Conservation (phyloP, 92 coral and sea anemone species). For the Phenganax marumi region DNA sequence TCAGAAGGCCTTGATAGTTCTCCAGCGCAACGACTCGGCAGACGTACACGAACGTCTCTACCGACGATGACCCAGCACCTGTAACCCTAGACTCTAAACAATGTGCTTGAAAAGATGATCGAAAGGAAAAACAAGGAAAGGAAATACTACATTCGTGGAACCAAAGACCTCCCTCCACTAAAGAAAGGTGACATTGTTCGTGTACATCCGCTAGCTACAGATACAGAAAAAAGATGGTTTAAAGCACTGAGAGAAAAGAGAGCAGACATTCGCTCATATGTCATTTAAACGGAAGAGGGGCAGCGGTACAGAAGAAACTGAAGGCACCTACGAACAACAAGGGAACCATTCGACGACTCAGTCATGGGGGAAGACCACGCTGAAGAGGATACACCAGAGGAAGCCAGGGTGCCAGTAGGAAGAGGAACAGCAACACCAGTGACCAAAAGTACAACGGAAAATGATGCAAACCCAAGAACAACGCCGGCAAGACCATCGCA, state of each 20-base stretch:
- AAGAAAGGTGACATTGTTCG: background rate
- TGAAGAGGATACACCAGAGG: background rate
- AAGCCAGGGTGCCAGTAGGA: background rate
- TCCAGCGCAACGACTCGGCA: conserved; percentile 6
- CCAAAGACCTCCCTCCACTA: conserved; percentile 5
- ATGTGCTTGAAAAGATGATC: background rate
- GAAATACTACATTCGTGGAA: conserved; percentile 3
- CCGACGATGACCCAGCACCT: background rate
- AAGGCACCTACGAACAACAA: conserved; percentile 44
- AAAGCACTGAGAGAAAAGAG: conserved; percentile 46
- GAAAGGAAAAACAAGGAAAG: background rate
- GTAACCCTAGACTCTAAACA: background rate
- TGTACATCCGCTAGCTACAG: background rate
- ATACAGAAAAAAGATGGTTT: conserved; percentile 55
- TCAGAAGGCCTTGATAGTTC: background rate
- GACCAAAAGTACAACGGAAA: background rate
- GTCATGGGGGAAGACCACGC: background rate
- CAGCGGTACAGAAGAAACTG: conserved; percentile 55
- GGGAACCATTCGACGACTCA: background rate
- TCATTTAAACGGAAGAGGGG: conserved; percentile 62
- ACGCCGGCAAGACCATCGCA: background rate
- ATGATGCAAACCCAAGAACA: background rate
- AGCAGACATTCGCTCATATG: conserved; percentile 49
- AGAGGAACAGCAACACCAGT: background rate
- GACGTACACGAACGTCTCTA: background rate